Conservation (phyloP, 2,797 vertebrate genomes). For the Lycodopsis pacificus region DNA sequence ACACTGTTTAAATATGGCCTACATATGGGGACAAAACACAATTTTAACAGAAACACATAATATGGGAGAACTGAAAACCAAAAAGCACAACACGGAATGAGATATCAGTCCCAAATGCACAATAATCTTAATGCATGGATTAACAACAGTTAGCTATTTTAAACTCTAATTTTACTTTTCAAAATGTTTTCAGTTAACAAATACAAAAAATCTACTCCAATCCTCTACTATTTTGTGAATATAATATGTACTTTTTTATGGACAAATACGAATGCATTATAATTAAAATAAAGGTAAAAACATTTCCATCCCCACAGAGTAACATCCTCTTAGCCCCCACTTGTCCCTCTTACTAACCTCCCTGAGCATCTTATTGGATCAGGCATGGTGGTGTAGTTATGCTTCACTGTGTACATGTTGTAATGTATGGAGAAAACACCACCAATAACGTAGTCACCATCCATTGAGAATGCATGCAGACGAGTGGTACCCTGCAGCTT, state of each 20-base stretch:
- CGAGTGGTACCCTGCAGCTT: constrained; percentile 32
- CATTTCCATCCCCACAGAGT: neutral
- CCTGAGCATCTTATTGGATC: constrained; percentile 52
- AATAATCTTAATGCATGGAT: neutral
- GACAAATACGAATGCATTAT: no score
- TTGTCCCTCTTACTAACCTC: constrained; percentile 59
- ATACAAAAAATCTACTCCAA: neutral
- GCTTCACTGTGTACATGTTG: constrained; percentile 42
- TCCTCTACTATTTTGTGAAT: neutral
- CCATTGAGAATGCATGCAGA: constrained; percentile 46
- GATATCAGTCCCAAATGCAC: neutral
- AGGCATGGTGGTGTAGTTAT: constrained; percentile 66
- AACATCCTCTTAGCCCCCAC: neutral
- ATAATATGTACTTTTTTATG: neutral
- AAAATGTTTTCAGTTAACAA: neutral
- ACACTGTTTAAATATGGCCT: neutral
- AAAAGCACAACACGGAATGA: neutral
- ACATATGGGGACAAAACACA: neutral
- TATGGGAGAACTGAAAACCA: neutral
- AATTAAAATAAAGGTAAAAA: neutral
- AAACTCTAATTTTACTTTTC: no score
- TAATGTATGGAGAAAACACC: constrained; percentile 70
- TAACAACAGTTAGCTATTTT: neutral
- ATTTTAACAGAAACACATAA: neutral
- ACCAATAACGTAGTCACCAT: constrained; percentile 68